phyloP scores from a whole-genome alignment of 2,797 vertebrate genomes.

The Enteromius thamalakanensis region DNA sequence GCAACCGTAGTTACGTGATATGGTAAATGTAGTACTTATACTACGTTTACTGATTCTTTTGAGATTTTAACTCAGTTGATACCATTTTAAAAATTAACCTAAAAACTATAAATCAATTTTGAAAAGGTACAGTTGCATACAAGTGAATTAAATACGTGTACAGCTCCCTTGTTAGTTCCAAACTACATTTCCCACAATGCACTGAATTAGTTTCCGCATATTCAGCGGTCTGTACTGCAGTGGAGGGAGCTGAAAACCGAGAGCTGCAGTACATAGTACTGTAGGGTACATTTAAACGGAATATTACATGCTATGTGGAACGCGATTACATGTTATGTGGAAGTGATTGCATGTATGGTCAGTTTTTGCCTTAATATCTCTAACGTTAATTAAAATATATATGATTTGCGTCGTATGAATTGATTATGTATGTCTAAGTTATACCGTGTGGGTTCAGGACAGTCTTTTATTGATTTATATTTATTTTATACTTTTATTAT shows the following conservation, averaged over 20 bases:
- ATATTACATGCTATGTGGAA: neutral
- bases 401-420: neutral
- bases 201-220: neutral
- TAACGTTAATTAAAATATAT: too few relatives aligned
- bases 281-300: neutral
- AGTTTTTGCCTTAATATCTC: neutral
- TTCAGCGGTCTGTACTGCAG: neutral
- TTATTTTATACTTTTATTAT: neutral
- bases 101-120: neutral
- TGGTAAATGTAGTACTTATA: neutral
- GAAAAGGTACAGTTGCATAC: neutral
- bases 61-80: neutral
- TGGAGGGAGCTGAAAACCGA: neutral
- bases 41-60: neutral
- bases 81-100: neutral
- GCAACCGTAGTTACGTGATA: constrained; percentile 3
- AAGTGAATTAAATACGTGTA: neutral
- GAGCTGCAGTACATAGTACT: neutral
- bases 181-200: constrained; percentile 35
- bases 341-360: neutral
- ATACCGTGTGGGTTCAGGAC: neutral
- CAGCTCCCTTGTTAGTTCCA: neutral
- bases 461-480: neutral
- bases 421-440: neutral
- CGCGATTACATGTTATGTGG: neutral